Evolutionary conservation across 2,797 vertebrate genomes (phyloP).

Genomic region (Momotus momota): DNA sequence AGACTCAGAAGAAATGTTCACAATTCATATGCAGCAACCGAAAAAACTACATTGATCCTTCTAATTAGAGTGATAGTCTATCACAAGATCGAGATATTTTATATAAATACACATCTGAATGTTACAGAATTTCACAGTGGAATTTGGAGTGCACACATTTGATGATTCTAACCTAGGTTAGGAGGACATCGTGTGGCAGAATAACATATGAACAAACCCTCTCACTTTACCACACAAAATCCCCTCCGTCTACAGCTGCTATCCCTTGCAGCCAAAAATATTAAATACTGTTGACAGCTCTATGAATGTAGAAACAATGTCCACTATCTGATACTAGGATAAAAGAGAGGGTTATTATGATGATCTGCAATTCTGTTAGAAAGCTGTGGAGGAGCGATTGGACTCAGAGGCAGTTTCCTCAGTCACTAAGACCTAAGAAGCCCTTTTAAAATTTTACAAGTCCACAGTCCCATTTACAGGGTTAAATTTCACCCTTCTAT

Average conservation of each 20-base stretch:
- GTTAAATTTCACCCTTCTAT: not conserved
- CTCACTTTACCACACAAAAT: not conserved
- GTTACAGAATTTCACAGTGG: not conserved
- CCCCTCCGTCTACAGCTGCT: not conserved
- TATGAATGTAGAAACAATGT: not conserved
- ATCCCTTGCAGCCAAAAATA: not conserved
- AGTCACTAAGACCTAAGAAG: not conserved
- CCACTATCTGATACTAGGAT: not conserved
- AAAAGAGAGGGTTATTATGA: not conserved
- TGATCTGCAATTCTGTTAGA: not conserved
- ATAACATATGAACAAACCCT: not conserved
- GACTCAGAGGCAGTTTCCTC: not conserved
- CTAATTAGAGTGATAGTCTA: not conserved
- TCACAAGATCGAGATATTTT: not conserved
- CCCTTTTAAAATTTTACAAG: not conserved
- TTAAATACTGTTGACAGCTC: not conserved
- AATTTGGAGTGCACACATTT: not conserved
- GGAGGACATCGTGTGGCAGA: conserved; percentile 71
- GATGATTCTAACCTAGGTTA: conserved; percentile 31
- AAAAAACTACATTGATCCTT: not conserved
- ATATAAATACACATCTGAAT: not conserved
- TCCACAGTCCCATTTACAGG: not conserved
- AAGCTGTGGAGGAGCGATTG: not conserved
- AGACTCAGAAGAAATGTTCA: not conserved
- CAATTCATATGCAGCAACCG: not conserved